Base-by-base conservation (phyloP, 2,797 vertebrate species). In the Sebastes steindachneri region DNA sequence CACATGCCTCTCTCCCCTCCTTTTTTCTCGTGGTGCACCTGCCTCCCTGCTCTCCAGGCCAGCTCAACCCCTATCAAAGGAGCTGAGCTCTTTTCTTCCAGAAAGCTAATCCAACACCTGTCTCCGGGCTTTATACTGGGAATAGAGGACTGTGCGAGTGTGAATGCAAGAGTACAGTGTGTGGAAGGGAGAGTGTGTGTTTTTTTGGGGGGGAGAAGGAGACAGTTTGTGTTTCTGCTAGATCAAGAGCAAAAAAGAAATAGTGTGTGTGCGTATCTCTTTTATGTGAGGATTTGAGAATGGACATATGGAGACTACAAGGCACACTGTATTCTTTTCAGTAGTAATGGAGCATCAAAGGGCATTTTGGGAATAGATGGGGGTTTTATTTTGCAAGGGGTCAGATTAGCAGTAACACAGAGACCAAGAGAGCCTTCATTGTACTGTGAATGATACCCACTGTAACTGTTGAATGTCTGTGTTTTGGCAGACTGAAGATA, bases 21-120 rank as follows among this genome's bases (percentile, higher is more conserved):
- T 84, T 76, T 89, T 86, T 65, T 87, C 85, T 88, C 63, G 11
- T 79, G 64, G 75, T 93, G 93, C 95, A 95, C 95, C 95, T 95
- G 94, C 93, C 93, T 92, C 93, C 85, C 83, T 88, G 91, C 89
- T 92, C 90, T 92, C 81, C 84, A 92, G 92, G 93, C 94, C 93
- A 94, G 91, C 90, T 94, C 92, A 89, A 90, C 92, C 93, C 89
- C 90, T 91, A 93, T 94, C 93, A 94, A 94, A 95, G 87, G 90
- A 92, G 86, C 92, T 92, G 89, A 89, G 91, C 87, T 92, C 91
- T 91, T 93, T 94, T 94, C 92, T 93, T 92, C 85, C 92, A 93
- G 90, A 93, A 87, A 92, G 92, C 93, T 94, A 93, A 95, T 95
- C 93, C 93, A 94, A 95, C 95, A 95, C 95, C 95, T 94, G 94